phyloP scores from a whole-genome alignment of 2,113 vertebrate genomes.

The Callocephalon fimbriatum region DNA sequence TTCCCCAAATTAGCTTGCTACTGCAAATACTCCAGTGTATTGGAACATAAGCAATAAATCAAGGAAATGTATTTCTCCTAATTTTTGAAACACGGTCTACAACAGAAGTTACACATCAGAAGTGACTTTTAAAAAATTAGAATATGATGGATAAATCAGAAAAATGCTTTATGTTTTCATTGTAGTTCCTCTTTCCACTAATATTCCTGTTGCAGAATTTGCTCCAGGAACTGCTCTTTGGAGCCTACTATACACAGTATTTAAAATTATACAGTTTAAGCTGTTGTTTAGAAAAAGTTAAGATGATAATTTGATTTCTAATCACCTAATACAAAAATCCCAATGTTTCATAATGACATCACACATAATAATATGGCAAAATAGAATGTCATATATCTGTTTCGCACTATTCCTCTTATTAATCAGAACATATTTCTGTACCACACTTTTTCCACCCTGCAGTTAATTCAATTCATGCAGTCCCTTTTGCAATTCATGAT shows the following conservation, averaged over 20 bases:
- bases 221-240: neutral
- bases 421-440: constrained; percentile 61
- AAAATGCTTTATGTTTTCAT: accelerated
- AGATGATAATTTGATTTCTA: neutral
- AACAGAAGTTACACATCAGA: neutral
- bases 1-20: neutral
- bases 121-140: neutral
- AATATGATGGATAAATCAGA: neutral
- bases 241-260: neutral
- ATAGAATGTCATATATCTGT: constrained; percentile 47
- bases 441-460: constrained; percentile 41
- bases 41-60: neutral
- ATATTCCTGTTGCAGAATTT: neutral
- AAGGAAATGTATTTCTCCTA: accelerated
- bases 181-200: neutral
- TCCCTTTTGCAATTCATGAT: neutral
- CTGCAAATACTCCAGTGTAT: neutral
- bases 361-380: constrained; percentile 67
- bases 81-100: neutral
- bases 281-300: constrained; percentile 47
- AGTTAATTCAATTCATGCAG: constrained; percentile 12
- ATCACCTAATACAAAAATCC: constrained; percentile 48
- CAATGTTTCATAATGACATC: constrained; percentile 18
- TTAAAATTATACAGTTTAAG: neutral
- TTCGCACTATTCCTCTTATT: constrained; percentile 75